Conservation (phyloP, 1,140 invertebrate species). For the Drosophila busckii region DNA sequence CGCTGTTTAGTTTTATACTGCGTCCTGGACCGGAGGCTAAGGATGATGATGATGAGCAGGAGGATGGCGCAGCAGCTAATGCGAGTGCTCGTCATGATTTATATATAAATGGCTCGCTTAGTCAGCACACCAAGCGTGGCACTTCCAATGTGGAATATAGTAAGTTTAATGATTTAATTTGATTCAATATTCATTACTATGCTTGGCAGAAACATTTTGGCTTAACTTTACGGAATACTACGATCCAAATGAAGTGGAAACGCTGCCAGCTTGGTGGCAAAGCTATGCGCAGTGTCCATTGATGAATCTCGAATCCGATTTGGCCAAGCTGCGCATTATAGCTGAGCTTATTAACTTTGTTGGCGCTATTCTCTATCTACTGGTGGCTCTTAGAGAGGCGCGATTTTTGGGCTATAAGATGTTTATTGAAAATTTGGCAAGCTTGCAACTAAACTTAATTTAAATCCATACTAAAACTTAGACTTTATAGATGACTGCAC, state of each 20-base stretch:
- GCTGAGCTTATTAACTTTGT: constrained; percentile 86
- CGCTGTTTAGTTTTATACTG: constrained; percentile 91
- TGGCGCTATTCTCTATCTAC: constrained; percentile 89
- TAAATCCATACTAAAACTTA: too few species aligned
- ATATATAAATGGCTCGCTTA: constrained; percentile 27
- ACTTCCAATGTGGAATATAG: constrained; percentile 55
- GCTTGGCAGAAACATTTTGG: constrained; percentile 68
- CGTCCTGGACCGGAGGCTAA: constrained; percentile 85
- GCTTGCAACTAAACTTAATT: too few species aligned
- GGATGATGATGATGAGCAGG: constrained; percentile 61
- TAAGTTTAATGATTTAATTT: background rate
- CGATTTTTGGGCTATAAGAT: constrained; percentile 91
- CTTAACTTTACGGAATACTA: constrained; percentile 74
- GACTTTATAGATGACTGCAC: constrained; percentile 93
- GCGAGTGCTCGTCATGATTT: constrained; percentile 27
- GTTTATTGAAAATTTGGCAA: constrained; percentile 94
- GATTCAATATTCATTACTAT: background rate
- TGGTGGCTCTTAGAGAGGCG: constrained; percentile 88
- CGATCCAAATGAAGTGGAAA: constrained; percentile 65
- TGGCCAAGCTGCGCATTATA: constrained; percentile 81
- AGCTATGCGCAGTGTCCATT: constrained; percentile 74
- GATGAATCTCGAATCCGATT: constrained; percentile 73
- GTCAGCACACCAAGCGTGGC: constrained; percentile 38
- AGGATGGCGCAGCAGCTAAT: constrained; percentile 36
- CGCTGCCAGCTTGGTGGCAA: constrained; percentile 71